Conservation (phyloP, 1,140 invertebrate species). For the Wasmannia auropunctata region DNA sequence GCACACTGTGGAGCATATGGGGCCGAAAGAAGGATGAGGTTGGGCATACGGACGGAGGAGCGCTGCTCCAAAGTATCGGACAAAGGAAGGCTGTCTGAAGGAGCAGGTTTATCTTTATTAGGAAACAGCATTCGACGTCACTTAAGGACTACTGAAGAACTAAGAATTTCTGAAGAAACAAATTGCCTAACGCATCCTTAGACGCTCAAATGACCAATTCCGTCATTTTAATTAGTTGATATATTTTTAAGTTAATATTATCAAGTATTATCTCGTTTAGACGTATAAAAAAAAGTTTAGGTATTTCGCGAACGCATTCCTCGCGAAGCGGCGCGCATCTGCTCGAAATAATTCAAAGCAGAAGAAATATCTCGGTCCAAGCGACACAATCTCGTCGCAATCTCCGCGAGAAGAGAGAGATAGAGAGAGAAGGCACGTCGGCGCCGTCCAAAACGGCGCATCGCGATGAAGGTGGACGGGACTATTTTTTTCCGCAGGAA, state of each 20-base stretch:
- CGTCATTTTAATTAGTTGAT: background rate
- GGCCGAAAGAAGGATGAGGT: background rate
- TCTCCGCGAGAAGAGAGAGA: too few species aligned
- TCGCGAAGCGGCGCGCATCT: background rate
- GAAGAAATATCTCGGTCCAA: background rate
- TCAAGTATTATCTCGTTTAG: background rate
- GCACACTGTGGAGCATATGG: background rate
- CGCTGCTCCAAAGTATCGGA: background rate
- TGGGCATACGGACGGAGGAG: constrained; percentile 5
- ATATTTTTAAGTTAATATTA: background rate
- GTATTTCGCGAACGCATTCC: background rate
- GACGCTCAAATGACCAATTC: background rate
- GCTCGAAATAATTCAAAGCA: constrained; percentile 8
- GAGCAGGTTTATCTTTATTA: constrained; percentile 31
- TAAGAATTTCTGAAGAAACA: background rate
- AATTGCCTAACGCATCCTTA: background rate
- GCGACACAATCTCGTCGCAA: background rate
- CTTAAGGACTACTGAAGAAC: background rate
- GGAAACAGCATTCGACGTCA: background rate
- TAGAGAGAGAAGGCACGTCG: background rate
- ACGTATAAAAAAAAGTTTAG: background rate
- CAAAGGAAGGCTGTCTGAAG: constrained; percentile 32
- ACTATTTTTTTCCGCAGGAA: constrained; percentile 60
- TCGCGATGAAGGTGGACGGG: constrained; percentile 9
- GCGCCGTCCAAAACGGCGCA: background rate